Evolutionary conservation across 2,797 vertebrate species (phyloP), one percentile per base, ranked within the genome.

Genomic region (Pangasius macronema): DNA sequence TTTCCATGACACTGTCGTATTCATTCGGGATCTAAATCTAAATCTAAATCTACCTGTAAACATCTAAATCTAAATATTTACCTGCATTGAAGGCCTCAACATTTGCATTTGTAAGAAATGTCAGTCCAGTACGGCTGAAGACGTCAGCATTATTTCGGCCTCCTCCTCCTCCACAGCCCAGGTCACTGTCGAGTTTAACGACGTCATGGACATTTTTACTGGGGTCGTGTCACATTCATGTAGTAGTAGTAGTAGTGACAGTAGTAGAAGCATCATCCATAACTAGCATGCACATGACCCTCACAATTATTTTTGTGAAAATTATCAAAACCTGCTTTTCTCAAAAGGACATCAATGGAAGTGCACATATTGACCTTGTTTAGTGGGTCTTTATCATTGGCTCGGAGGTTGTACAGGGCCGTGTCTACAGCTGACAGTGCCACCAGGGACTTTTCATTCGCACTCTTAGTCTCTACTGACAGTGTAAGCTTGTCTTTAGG

Each of bases 111-210:
- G 97, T 99, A 33, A 98, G 88, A 89, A 99, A 97, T 0, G 96
- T 97, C 85, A 99, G 96, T 14, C 98, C 98, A 0, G 97, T 96
- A 67, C 95, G 92, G 18, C 89, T 91, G 89, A 99, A 98, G 0
- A 99, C 97, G 0, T 97, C 96, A 0, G 95, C 49, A 0, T 94
- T 96, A 92, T 98, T 93, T 88, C 3, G 92, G 16, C 98, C 98
- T 0, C 97, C 98, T 0, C 98, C 98, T 11, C 97, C 97, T 0
- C 97, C 98, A 33, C 98, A 99, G 30, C 98, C 98, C 61, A 93
- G 95, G 92, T 99, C 98, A 18, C 94, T 97, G 49, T n/a, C n/a
- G n/a, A n/a, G n/a, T n/a, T n/a, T n/a, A n/a, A n/a, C n/a, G n/a
- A n/a, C n/a, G n/a, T n/a, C n/a, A n/a, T n/a, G n/a, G n/a, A n/a